phyloP scores from a whole-genome alignment of 2,888 invertebrate species.

The Bombylius major region DNA sequence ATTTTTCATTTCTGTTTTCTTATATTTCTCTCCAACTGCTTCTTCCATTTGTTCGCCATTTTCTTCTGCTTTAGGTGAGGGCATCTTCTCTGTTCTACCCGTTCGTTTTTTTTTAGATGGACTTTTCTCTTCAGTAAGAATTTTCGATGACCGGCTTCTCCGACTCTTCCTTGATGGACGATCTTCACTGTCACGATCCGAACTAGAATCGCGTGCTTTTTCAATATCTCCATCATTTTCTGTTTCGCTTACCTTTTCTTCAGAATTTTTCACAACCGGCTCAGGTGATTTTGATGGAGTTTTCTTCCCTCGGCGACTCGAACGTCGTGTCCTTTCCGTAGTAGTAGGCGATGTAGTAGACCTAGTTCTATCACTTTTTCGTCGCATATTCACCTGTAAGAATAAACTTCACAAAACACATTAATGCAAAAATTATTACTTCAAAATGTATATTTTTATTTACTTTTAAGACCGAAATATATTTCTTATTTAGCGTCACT shows the following conservation, averaged over 20 bases:
- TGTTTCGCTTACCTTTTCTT: constrained; percentile 16
- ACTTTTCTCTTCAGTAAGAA: not conserved
- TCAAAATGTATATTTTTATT: too few relatives aligned
- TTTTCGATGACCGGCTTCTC: not conserved
- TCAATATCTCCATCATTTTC: constrained; percentile 12
- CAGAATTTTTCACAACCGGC: constrained; percentile 21
- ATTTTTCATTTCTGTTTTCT: not conserved
- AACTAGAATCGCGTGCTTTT: constrained; percentile 14
- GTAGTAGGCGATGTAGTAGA: constrained; percentile 51
- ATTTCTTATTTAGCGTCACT: too few relatives aligned
- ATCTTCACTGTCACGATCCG: constrained; percentile 12
- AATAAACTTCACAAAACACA: not conserved
- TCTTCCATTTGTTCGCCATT: constrained; percentile 25
- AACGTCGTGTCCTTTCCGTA: constrained; percentile 32
- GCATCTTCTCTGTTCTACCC: constrained; percentile 19
- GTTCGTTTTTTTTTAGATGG: constrained; percentile 1
- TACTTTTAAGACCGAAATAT: too few relatives aligned
- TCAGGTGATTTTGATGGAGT: constrained; percentile 37
- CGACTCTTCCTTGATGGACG: constrained; percentile 6
- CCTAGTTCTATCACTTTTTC: constrained; percentile 59
- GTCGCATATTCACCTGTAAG: constrained; percentile 44
- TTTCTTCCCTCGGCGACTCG: constrained; percentile 36
- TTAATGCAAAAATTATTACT: not conserved
- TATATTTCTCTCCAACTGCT: not conserved
- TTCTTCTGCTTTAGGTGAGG: constrained; percentile 40